Percentiles rank a stretch among this genome's conserved stretches.
phyloP scores from a whole-genome alignment of 2,113 vertebrate genomes.

The Cryptotis parvus region DNA sequence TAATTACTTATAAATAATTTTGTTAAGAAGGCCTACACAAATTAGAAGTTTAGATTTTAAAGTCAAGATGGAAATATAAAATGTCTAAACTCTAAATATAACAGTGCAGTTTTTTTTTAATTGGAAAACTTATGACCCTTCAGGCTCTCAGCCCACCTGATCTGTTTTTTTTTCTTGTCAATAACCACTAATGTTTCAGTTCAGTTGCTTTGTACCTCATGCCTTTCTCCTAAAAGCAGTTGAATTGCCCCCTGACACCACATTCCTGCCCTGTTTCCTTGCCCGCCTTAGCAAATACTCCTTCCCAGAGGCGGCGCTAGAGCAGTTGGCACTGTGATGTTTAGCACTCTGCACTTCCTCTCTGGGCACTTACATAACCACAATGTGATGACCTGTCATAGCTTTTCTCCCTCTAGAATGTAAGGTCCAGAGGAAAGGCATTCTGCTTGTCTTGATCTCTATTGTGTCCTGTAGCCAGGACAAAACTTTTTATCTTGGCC shows the following conservation, averaged over 20 bases:
- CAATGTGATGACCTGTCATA: neutral
- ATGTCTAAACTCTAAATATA: constrained; percentile 22
- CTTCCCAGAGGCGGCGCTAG: neutral
- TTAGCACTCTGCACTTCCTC: neutral
- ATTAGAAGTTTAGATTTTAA: constrained; percentile 36
- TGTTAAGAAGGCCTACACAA: constrained; percentile 40
- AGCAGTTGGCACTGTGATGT: neutral
- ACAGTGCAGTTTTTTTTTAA: constrained; percentile 10
- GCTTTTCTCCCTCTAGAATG: neutral
- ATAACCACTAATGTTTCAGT: neutral
- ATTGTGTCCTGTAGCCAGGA: neutral
- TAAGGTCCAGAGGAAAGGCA: constrained; percentile 10
- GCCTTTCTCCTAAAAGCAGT: neutral
- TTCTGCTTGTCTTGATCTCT: neutral
- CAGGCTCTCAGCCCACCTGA: neutral
- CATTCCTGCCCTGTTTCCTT: neutral
- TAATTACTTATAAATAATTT: constrained; percentile 43
- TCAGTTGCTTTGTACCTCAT: neutral
- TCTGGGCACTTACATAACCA: neutral
- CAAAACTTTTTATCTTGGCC: constrained; percentile 7
- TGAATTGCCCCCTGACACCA: neutral
- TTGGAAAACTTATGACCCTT: neutral
- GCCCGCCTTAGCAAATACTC: neutral
- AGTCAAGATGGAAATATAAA: constrained; percentile 22
- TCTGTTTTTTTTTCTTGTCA: neutral